A percentile compares a stretch with the other conserved stretches of the same genome.
Evolutionary conservation across 2,888 invertebrate species (phyloP).

Genomic region (Aphidius colemani): DNA sequence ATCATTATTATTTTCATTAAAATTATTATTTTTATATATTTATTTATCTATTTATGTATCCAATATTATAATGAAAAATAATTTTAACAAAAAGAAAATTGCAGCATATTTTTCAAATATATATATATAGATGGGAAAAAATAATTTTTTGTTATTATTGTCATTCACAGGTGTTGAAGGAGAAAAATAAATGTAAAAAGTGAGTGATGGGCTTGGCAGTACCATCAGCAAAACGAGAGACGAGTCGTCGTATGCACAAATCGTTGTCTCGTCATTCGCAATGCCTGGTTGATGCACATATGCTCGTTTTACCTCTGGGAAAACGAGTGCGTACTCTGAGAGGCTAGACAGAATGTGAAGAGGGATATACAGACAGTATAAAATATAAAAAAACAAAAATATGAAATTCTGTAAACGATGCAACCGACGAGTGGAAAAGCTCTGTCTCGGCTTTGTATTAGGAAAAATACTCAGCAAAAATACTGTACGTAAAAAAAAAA

Average conservation of each 20-base stretch:
- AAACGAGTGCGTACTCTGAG: too few relatives aligned
- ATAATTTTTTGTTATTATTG: neutral
- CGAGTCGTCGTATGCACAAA: neutral
- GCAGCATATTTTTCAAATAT: too few relatives aligned
- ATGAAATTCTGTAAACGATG: conserved; percentile 13
- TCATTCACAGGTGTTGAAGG: conserved; percentile 2
- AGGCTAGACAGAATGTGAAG: conserved; percentile 7
- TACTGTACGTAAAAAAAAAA: neutral
- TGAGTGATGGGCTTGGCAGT: neutral
- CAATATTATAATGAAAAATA: too few relatives aligned
- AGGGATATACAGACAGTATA: conserved; percentile 11
- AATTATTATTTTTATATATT: too few relatives aligned
- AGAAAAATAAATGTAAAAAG: neutral
- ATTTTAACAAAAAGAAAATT: too few relatives aligned
- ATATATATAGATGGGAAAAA: too few relatives aligned
- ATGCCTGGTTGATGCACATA: conserved; percentile 11
- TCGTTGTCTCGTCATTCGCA: conserved; percentile 18
- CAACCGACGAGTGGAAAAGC: conserved; percentile 16
- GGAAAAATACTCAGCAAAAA: conserved; percentile 14
- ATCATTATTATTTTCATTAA: too few relatives aligned
- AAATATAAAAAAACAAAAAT: neutral
- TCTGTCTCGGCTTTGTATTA: conserved; percentile 15
- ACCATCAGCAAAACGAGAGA: too few relatives aligned
- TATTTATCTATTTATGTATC: too few relatives aligned
- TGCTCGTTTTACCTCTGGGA: conserved; percentile 11